These are phyloP conservation scores for Tokudaia tokunoshimensis DNA, from an alignment of 2,797 vertebrate species.

Conservation along the genomic window DNA sequence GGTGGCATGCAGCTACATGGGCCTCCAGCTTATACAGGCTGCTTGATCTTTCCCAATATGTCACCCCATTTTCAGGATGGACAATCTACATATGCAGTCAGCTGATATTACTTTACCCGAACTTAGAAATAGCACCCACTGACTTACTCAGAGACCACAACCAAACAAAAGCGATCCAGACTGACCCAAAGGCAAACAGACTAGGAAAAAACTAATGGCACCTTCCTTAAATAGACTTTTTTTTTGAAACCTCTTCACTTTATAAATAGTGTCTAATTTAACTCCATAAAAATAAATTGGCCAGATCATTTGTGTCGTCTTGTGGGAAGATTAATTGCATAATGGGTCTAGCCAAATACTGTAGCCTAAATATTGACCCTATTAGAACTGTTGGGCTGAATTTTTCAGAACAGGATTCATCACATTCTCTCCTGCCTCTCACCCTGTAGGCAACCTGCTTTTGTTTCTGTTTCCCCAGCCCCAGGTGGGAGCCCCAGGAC, in stretches of 20 bases:
- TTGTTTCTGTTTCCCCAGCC: constrained; percentile 51
- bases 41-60: not conserved
- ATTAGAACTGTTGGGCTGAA: constrained; percentile 66
- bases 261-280: constrained; percentile 81
- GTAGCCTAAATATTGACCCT: constrained; percentile 80
- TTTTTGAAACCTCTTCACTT: constrained; percentile 61
- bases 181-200: constrained; percentile 59
- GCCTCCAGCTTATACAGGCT: not conserved
- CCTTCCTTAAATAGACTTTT: constrained; percentile 58
- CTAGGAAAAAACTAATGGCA: constrained; percentile 44
- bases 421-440: constrained; percentile 42
- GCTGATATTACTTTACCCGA: constrained; percentile 32
- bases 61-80: constrained; percentile 42
- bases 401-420: constrained; percentile 73
- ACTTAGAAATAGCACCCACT: constrained; percentile 40
- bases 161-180: constrained; percentile 62
- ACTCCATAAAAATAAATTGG: constrained; percentile 75
- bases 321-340: constrained; percentile 69
- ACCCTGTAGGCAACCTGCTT: not conserved
- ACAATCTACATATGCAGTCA: constrained; percentile 1
- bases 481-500: constrained; percentile 14
- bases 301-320: constrained; percentile 69
- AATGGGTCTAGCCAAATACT: constrained; percentile 66
- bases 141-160: constrained; percentile 63
- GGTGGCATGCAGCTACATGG: not conserved